Evolutionary conservation across 1,140 invertebrate species (phyloP).

Genomic region (Nephila pilipes): DNA sequence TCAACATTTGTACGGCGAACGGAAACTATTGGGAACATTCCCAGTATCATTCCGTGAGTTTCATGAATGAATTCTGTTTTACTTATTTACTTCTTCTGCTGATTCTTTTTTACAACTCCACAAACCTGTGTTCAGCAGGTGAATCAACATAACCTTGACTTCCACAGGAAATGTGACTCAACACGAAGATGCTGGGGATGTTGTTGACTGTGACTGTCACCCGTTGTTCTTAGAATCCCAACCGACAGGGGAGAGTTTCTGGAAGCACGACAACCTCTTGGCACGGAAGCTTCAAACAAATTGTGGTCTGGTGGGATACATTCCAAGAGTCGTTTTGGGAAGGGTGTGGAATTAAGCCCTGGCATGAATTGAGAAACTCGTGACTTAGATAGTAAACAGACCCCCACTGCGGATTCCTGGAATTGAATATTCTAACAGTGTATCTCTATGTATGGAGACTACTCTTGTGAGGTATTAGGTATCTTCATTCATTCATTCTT

Average conservation of each 20-base stretch:
- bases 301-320: not conserved
- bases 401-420: not conserved
- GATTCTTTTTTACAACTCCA: not conserved
- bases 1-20: not conserved
- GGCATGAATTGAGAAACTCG: not conserved
- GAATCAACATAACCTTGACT: constrained; percentile 15
- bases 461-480: not conserved
- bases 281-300: not conserved
- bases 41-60: not conserved
- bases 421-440: not conserved
- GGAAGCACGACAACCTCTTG: not conserved
- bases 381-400: not conserved
- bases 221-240: constrained; percentile 18
- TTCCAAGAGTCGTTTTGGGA: not conserved
- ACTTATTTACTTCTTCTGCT: no score
- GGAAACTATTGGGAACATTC: not conserved
- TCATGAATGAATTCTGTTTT: constrained; percentile 6
- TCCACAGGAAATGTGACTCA: constrained; percentile 22
- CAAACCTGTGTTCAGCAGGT: not conserved
- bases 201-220: not conserved
- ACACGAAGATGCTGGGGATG: constrained; percentile 19
- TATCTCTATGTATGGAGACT: not conserved
- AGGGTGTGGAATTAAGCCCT: not conserved
- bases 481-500: not conserved
- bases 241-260: not conserved